Evolutionary conservation across 2,888 invertebrate genomes (phyloP), one percentile per base, ranked within the genome.

Genomic region (Globia sparganii): DNA sequence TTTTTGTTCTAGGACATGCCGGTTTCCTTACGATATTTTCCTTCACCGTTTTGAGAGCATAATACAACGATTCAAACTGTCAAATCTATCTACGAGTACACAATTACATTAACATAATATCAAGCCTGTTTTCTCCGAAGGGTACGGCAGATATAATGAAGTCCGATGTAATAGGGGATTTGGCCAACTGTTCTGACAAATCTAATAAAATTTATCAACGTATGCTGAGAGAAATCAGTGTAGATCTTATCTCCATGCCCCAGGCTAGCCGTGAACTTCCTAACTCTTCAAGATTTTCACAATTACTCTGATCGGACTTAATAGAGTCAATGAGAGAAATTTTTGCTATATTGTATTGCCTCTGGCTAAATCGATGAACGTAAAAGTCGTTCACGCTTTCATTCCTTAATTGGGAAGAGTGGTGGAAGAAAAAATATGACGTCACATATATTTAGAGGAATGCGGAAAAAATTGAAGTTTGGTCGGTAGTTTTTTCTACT

Each of bases 251-350:
- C 82, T 76, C 21, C 69, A 72, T 85, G 73, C 73, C 86, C 25
- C 46, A 75, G 85, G 87, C 85, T 28, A 80, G 21, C 49, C 28
- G n/a, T 86, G 80, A 86, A 78, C 83, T 85, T 80, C 71, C 75
- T 56, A 80, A 64, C 71, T 81, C 78, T 28, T 81, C 43, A 62
- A 64, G 58, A 84, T 72, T 66, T 73, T 74, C 81, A 84, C 74
- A 84, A 81, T 74, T 84, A 84, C 69, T 78, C 37, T n/a, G 67
- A 43, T 77, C 69, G 28, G 58, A 66, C 75, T 83, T 86, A 86
- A 85, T 80, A 83, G 68, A 85, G 70, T 71, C 74, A 78, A 80
- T 81, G 74, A 77, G 83, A 83, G 81, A 83, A 81, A 78, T 85
- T 81, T 80, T 83, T 83, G 74, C 73, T 74, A 78, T 72, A 67